phyloP scores from a whole-genome alignment of 2,797 vertebrate genomes.

The Toxotes lorentzi region DNA sequence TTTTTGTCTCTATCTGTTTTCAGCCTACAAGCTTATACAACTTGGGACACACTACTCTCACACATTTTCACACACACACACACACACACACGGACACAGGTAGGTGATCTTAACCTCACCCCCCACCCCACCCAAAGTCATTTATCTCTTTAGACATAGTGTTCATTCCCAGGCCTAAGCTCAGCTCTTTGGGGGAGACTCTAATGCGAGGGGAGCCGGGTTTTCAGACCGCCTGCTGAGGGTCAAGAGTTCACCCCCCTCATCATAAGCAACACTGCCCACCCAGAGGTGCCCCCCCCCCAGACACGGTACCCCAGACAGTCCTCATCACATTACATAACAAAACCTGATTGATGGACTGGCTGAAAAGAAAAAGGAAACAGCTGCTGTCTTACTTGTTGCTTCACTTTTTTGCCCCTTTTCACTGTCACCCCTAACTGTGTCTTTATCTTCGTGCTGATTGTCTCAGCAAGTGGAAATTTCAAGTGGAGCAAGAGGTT shows the following conservation, averaged over 20 bases:
- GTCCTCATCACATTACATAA: constrained; percentile 56
- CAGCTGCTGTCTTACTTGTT: constrained; percentile 52
- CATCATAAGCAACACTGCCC: constrained; percentile 37
- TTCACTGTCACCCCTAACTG: constrained; percentile 16
- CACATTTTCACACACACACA: constrained; percentile 1
- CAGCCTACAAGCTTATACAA: constrained; percentile 20
- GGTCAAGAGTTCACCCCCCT: constrained; percentile 71
- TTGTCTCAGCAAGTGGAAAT: constrained; percentile 11
- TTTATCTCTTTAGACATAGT: constrained; percentile 71
- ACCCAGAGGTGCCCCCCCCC: constrained; percentile 30
- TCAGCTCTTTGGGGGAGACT: constrained; percentile 51
- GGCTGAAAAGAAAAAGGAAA: constrained; percentile 46
- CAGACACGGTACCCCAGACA: constrained; percentile 44
- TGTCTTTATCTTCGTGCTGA: background rate
- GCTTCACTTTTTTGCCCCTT: constrained; percentile 12
- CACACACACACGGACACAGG: constrained; percentile 28
- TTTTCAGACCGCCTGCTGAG: constrained; percentile 55
- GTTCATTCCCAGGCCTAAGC: constrained; percentile 53
- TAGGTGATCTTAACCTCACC: constrained; percentile 34
- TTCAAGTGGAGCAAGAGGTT: constrained; percentile 14
- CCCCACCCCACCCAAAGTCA: constrained; percentile 51
- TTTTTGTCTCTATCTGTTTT: constrained; percentile 30
- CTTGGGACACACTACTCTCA: constrained; percentile 1
- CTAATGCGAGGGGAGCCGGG: constrained; percentile 49
- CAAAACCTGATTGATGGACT: constrained; percentile 66